phyloP scores from a whole-genome alignment of 2,113 vertebrate genomes.

The Hemiprocne comata region DNA sequence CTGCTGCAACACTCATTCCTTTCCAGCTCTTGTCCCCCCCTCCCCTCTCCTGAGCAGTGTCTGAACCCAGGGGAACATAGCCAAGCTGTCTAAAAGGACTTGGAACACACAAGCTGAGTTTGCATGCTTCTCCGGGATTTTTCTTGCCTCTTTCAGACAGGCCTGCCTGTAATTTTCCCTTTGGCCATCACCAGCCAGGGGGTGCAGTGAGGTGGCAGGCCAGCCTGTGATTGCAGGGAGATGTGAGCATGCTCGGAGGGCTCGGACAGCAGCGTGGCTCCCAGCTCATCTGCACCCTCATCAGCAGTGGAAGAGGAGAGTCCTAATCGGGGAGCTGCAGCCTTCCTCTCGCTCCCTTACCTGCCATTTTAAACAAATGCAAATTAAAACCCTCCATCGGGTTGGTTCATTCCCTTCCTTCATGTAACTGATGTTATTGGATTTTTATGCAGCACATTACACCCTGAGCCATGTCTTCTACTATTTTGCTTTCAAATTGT shows the following conservation, averaged over 20 bases:
- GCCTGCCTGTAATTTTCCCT: background rate
- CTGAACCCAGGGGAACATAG: background rate
- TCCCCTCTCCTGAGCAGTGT: background rate
- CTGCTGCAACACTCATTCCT: background rate
- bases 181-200: background rate
- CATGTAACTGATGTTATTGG: conserved; percentile 77
- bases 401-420: conserved; percentile 62
- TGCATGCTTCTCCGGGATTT: accelerated
- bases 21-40: background rate
- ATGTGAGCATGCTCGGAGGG: background rate
- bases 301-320: background rate
- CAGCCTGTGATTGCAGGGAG: background rate
- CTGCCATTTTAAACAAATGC: conserved; percentile 78
- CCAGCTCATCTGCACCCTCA: background rate
- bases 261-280: background rate
- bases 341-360: conserved; percentile 53
- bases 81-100: accelerated
- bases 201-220: background rate
- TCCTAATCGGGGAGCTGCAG: background rate
- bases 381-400: conserved; percentile 68
- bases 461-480: conserved; percentile 82
- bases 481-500: conserved; percentile 95
- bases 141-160: accelerated
- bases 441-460: conserved; percentile 81
- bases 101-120: accelerated